Evolutionary conservation across 2,888 invertebrate species (phyloP), one percentile per base, ranked within the genome.

Genomic region (Thalpophila matura): DNA sequence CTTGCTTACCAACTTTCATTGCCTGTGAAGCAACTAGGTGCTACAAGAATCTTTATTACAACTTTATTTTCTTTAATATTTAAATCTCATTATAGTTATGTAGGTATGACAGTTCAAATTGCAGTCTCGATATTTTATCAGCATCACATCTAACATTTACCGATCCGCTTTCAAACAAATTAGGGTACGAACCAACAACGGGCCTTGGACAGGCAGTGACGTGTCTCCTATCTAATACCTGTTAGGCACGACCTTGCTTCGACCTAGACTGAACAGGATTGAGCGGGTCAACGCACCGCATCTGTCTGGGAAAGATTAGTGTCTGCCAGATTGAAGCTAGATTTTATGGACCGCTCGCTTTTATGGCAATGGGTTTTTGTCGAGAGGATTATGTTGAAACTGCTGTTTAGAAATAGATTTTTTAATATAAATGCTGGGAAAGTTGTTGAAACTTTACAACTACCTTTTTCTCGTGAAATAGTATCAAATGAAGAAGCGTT

Each of bases 241-340:
- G 74, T 74, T 77, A 62, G 53, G 45, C 38, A 56, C 86, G 88
- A 88, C 89, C 89, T 89, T 89, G 89, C 69, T 31, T 56, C 84
- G 88, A 89, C 89, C 89, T 89, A 87, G 86, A 77, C 80, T 72
- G 70, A 74, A 77, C 80, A 66, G 77, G 82, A 70, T 73, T 62
- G 51, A 37, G 54, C 67, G 63, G 88, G 84, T 88, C 89, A 85
- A 79, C 69, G 87, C 72, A 77, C 86, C 59, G 60, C 66, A 70
- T 68, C 61, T 57, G 71, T 80, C 73, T 75, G 75, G 27, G 20
- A 43, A 59, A 60, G 61, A 65, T 69, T 57, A 50, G 42, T 61
- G 65, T 60, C 49, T 31, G 24, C 47, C 55, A 63, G 56, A 57
- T 64, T 31, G 14, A 20, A 62, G 27, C 64, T 69, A 69, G 70